Base-by-base conservation (phyloP, 2,797 vertebrate species). In the Phrynocephalus guinanensis region DNA sequence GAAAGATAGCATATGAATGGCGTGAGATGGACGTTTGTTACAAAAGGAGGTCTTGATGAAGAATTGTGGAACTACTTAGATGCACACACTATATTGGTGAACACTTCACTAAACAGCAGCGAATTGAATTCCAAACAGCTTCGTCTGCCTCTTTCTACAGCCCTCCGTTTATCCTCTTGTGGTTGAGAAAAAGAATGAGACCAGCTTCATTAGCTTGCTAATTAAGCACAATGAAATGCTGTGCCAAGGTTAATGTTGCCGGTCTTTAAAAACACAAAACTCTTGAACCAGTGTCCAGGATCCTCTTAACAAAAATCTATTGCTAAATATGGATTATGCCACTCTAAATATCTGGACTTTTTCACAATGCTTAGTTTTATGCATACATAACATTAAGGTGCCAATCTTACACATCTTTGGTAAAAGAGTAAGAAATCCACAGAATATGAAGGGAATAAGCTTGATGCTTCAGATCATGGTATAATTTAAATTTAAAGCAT, bases 131-230 rank as follows among this genome's bases (percentile, higher is more conserved):
- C 91, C 86, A 90, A 90, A 92, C 83, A 90, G 90, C 83, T 92
- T 89, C 79, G 77, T 88, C 90, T 92, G 28, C 79, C 87, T 85
- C 92, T 94, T 94, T 91, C 83, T 78, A 90, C 89, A 86, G 86
- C 93, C 85, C 90, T 94, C 85, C 92, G 72, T 92, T 94, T 95
- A 93, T 94, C 89, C 89, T 94, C 94, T 92, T 94, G 93, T 91
- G 91, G 91, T 91, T 86, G 89, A 93, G 90, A 92, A 93, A 91
- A 79, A 86, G 90, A 94, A 94, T 92, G 92, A 94, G 93, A 93
- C 90, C 82, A 84, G 88, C 90, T 94, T 95, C 93, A 95, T 95
- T 95, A 95, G 92, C 94, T 90, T 94, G 93, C 94, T 95, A 95
- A 95, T 95, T 95, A 95, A 95, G 94, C 93, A 93, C 93, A 94